Evolutionary conservation across 2,888 invertebrate genomes (phyloP).

Genomic region (Agrochola macilenta): DNA sequence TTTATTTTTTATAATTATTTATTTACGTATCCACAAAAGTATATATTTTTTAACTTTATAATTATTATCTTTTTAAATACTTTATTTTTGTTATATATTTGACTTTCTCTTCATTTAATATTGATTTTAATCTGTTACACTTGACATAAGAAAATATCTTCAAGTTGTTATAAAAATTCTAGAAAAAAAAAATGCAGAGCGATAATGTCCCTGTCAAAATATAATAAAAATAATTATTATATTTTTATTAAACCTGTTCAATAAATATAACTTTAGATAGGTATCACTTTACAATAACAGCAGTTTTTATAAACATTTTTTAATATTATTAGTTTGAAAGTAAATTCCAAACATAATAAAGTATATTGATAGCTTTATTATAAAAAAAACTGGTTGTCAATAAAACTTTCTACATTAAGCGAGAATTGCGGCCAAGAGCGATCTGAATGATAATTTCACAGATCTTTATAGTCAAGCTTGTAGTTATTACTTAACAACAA

Average conservation of each 20-base stretch:
- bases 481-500: not conserved
- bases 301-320: conserved; percentile 6
- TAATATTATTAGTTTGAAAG: conserved; percentile 13
- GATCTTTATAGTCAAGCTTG: not conserved
- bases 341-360: conserved; percentile 20
- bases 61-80: not conserved
- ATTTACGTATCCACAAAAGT: conserved; percentile 8
- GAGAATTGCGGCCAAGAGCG: conserved; percentile 9
- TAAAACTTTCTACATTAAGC: conserved; percentile 39
- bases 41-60: not conserved
- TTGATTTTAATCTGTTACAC: not conserved
- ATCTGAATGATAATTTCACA: not conserved
- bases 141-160: not conserved
- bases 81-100: not conserved
- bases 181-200: no score
- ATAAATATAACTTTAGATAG: not conserved
- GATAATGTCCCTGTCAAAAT: not conserved
- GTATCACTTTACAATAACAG: not conserved
- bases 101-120: not conserved
- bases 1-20: conserved; percentile 69
- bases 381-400: conserved; percentile 40
- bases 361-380: conserved; percentile 33
- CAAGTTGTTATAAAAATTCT: not conserved
- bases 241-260: not conserved
- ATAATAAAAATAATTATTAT: not conserved